These are phyloP conservation scores for Dicentrarchus labrax DNA, from an alignment of 2,113 vertebrate genomes.

Conservation along the genomic window DNA sequence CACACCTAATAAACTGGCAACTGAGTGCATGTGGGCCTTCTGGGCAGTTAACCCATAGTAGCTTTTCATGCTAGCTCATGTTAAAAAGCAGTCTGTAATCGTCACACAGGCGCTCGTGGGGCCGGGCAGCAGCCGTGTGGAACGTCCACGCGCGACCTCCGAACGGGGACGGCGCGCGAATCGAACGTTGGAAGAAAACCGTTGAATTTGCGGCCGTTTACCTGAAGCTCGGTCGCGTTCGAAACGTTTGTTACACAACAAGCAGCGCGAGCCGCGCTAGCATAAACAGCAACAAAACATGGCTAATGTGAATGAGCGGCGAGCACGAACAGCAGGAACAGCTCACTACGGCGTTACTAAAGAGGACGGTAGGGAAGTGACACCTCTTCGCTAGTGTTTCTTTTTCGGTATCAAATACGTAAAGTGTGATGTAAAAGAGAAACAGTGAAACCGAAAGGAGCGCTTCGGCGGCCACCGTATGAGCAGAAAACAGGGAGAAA, in stretches of 20 bases:
- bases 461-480: conserved; percentile 20
- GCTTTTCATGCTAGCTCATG: conserved; percentile 58
- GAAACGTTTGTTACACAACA: conserved; percentile 27
- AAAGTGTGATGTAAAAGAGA: conserved; percentile 1
- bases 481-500: conserved; percentile 13
- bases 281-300: conserved; percentile 2
- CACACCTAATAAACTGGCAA: neutral
- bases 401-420: neutral
- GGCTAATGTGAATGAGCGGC: conserved; percentile 7
- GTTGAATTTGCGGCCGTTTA: neutral
- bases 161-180: neutral
- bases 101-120: neutral
- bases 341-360: rapidly evolving
- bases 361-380: neutral
- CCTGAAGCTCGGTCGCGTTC: neutral
- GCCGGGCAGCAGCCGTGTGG: conserved; percentile 2
- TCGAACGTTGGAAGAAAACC: neutral
- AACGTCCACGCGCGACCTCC: neutral
- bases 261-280: conserved; percentile 29
- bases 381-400: neutral
- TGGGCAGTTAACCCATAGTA: neutral
- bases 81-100: conserved; percentile 4
- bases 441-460: conserved; percentile 39
- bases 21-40: conserved; percentile 22
- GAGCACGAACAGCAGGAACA: neutral